Conservation (phyloP, 53 echinoderm and acorn worm species). For the Apostichopus leukothele region DNA sequence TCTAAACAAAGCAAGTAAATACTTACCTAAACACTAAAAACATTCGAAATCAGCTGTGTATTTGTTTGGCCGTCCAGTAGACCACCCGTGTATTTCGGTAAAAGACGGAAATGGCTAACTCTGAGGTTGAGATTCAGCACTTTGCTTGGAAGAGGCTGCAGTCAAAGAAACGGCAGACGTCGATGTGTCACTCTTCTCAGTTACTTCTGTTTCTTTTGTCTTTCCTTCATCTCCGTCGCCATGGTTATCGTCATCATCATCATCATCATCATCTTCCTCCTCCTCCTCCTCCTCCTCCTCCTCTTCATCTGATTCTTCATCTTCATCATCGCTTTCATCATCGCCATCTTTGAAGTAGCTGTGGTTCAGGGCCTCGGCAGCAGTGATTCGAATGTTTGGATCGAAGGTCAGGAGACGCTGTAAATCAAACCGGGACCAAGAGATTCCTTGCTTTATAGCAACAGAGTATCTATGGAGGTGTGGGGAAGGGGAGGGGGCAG, state of each 20-base stretch:
- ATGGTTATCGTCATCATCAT: not conserved
- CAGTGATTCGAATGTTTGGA: conserved; percentile 70
- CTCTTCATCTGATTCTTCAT: conserved; percentile 46
- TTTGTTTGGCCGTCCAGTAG: too few relatives aligned
- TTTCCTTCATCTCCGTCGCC: not conserved
- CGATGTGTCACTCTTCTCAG: not conserved
- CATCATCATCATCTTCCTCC: not conserved
- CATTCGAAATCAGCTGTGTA: too few relatives aligned
- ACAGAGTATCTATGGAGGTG: too few relatives aligned
- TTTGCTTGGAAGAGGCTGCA: not conserved
- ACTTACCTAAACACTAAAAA: too few relatives aligned
- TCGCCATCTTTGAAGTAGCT: conserved; percentile 66
- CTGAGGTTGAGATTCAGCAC: too few relatives aligned
- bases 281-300: not conserved
- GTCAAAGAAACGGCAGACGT: not conserved
- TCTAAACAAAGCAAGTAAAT: too few relatives aligned
- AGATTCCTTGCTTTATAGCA: too few relatives aligned
- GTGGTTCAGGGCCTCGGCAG: conserved; percentile 65
- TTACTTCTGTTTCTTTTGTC: not conserved
- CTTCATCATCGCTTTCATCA: conserved; percentile 48
- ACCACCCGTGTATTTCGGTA: too few relatives aligned
- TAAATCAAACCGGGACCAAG: too few relatives aligned
- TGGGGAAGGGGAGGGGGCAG: too few relatives aligned
- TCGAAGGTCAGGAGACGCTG: conserved; percentile 79
- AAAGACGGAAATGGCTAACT: too few relatives aligned